Conservation (phyloP, 1,140 invertebrate genomes). For the Thrips palmi region DNA sequence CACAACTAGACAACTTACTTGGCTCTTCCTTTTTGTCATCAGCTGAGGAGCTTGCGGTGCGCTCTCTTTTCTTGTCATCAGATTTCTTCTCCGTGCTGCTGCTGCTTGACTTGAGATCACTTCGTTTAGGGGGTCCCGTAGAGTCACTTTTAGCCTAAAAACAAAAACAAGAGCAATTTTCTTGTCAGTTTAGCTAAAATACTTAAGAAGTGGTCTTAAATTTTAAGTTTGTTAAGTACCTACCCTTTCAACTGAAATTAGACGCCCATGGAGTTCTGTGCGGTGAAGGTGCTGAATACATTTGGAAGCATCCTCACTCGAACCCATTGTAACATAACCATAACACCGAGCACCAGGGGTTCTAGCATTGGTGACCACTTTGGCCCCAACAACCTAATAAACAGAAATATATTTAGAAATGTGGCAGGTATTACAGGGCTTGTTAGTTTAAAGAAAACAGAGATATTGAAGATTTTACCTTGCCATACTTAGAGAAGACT, state of each 20-base stretch:
- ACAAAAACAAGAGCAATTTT: slow-evolving; percentile 3
- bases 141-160: slow-evolving; percentile 18
- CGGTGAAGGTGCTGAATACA: slow-evolving; percentile 78
- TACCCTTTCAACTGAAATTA: slow-evolving; percentile 84
- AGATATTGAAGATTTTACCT: slow-evolving; percentile 55
- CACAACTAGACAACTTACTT: slow-evolving; percentile 23
- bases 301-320: slow-evolving; percentile 67
- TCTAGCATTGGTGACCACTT: slow-evolving; percentile 87
- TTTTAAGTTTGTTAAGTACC: slow-evolving; percentile 10
- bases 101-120: slow-evolving; percentile 9
- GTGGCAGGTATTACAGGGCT: neutral
- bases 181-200: neutral
- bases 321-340: slow-evolving; percentile 87
- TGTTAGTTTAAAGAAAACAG: neutral
- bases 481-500: slow-evolving; percentile 80
- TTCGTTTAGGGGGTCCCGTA: slow-evolving; percentile 13
- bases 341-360: slow-evolving; percentile 82
- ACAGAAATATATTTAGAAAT: neutral
- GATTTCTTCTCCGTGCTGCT: slow-evolving; percentile 8
- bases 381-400: slow-evolving; percentile 54
- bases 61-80: slow-evolving; percentile 18
- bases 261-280: slow-evolving; percentile 79
- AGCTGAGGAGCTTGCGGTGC: slow-evolving; percentile 16
- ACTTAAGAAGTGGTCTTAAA: neutral
- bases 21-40: slow-evolving; percentile 17